Base-by-base conservation (phyloP, 2,888 invertebrate species). In the Seira sanloemensis region DNA sequence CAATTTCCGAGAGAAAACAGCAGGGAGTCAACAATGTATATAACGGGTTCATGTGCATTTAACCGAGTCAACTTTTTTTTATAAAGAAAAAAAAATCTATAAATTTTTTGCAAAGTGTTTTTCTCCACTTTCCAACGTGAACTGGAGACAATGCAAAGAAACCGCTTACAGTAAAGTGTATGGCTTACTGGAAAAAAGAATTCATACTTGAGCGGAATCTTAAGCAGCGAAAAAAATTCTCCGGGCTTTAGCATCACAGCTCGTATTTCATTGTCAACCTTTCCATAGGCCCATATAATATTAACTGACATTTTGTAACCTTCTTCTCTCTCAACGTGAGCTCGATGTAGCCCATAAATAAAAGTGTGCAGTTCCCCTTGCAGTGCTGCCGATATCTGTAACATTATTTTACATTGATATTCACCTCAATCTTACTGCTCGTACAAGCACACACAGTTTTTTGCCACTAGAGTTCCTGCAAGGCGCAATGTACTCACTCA, bases 211-310 rank as follows among this genome's bases (percentile, higher is more conserved):
- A 75, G 71, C 46, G 58, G 81, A 81, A 81, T 81, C 67, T 71
- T 81, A 81, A 81, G 71, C 71, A 81, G 81, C 75, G 75, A 78
- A 81, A 81, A 81, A 75, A n/a, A n/a, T n/a, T 81, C 62, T 65
- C 72, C 25, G 37, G 65, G 77, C 77, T 72, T 72, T 72, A 54
- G 23, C 50, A 76, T 72, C 82, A 65, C 76, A 77, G 82, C 82
- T 82, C 82, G 82, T 82, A 82, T 82, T 82, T 82, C 77, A 82
- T 77, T 82, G 82, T 82, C 82, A 82, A 82, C 82, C 82, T 82
- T 77, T 77, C 71, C 82, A 77, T 82, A 37, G 37, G 82, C 82
- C 82, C 82, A 77, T 72, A 77, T 77, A 82, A 82, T 82, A 82
- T 77, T 82, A 82, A 82, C 82, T 82, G 82, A 82, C 82, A 77